These are phyloP conservation scores for Psittacula derbiana DNA, from an alignment of 2,797 vertebrate genomes.

Conservation along the genomic window DNA sequence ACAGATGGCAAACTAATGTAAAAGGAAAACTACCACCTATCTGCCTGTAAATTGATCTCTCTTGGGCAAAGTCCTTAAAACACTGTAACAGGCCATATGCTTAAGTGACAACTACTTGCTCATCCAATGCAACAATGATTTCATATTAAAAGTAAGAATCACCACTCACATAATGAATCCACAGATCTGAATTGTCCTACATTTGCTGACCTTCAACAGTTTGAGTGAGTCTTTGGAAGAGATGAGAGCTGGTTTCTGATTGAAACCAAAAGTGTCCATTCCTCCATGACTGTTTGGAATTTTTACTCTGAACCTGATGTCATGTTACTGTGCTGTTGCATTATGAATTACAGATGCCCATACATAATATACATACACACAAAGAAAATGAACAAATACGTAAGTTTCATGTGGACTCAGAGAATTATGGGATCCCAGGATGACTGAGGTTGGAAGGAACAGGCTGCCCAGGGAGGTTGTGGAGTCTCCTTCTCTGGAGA, in stretches of 20 bases:
- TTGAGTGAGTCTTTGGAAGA: neutral
- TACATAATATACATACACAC: neutral
- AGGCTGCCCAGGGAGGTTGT: too few species aligned
- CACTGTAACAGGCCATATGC: neutral
- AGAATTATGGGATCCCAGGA: neutral
- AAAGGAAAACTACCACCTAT: slow-evolving; percentile 2
- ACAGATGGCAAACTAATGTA: slow-evolving; percentile 14
- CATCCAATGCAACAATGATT: neutral
- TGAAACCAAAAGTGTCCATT: neutral
- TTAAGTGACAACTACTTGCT: neutral
- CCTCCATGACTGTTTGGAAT: neutral
- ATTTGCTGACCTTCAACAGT: neutral
- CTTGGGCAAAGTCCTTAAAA: neutral
- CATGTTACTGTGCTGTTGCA: neutral
- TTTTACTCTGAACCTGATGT: neutral
- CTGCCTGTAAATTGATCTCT: neutral
- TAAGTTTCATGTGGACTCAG: neutral
- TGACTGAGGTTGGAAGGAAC: neutral
- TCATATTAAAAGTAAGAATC: neutral
- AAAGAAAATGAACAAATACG: neutral
- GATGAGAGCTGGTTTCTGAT: neutral
- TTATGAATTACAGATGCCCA: neutral
- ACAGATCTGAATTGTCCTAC: neutral
- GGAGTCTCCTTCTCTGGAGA: too few species aligned
- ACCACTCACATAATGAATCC: neutral